Evolutionary conservation across 2,888 invertebrate genomes (phyloP).

Genomic region (Hemithea aestivaria): DNA sequence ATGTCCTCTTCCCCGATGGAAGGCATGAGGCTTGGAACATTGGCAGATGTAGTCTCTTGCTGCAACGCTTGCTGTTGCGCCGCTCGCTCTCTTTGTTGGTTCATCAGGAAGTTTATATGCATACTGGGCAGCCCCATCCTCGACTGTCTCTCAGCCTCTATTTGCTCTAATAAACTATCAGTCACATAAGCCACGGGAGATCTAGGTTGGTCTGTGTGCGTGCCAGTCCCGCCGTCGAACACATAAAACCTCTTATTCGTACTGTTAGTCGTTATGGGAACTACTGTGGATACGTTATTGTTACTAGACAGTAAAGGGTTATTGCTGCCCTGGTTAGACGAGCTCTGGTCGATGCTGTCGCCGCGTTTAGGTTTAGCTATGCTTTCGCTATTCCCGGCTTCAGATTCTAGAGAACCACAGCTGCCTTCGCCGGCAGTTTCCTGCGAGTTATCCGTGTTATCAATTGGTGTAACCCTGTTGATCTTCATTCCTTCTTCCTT

Average conservation of each 20-base stretch:
- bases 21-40: conserved; percentile 68
- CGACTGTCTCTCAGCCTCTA: conserved; percentile 68
- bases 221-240: conserved; percentile 65
- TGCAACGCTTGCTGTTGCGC: conserved; percentile 37
- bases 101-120: conserved; percentile 72
- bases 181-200: conserved; percentile 72
- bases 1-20: conserved; percentile 78
- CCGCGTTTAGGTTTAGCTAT: conserved; percentile 58
- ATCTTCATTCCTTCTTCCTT: conserved; percentile 50
- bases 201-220: conserved; percentile 60
- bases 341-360: conserved; percentile 69
- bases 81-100: conserved; percentile 53
- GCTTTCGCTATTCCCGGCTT: conserved; percentile 61
- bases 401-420: conserved; percentile 70
- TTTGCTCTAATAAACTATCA: conserved; percentile 70
- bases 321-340: conserved; percentile 75
- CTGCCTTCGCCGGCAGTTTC: conserved; percentile 71
- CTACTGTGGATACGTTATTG: conserved; percentile 65
- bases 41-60: conserved; percentile 50
- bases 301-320: conserved; percentile 70
- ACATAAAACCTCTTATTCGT: conserved; percentile 65
- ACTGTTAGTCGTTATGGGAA: conserved; percentile 65
- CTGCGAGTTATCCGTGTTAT: conserved; percentile 58
- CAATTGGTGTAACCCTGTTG: conserved; percentile 51
- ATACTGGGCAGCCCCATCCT: conserved; percentile 72